These are phyloP conservation scores for Platygyra sinensis DNA, from an alignment of 64 coral and sea anemone species.

Conservation along the genomic window DNA sequence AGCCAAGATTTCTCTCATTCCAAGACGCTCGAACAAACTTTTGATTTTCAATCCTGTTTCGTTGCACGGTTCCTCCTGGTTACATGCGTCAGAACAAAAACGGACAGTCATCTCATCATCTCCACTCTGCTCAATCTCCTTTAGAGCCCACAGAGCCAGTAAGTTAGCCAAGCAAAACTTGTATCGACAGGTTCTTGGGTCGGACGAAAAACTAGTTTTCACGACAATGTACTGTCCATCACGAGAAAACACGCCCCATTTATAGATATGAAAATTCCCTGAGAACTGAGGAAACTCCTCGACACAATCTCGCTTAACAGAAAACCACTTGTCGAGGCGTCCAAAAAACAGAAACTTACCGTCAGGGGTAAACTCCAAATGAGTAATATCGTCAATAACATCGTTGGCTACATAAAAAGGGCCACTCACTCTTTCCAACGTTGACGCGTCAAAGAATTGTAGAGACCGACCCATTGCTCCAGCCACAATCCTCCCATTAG, in stretches of 20 bases:
- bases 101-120: not conserved
- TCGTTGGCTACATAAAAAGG: not conserved
- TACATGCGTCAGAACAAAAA: not conserved
- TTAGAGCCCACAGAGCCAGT: not conserved
- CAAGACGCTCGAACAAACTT: not conserved
- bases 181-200: not conserved
- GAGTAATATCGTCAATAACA: not conserved
- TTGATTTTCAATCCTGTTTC: not conserved
- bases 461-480: not conserved
- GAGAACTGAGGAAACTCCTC: not conserved
- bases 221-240: not conserved
- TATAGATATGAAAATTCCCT: not conserved
- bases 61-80: too few relatives aligned
- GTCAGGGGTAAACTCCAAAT: not conserved
- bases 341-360: slow-evolving; percentile 1
- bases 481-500: not conserved
- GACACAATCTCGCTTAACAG: slow-evolving; percentile 18
- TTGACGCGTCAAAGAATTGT: not conserved
- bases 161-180: not conserved
- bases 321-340: not conserved
- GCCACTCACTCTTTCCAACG: not conserved
- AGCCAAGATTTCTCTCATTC: not conserved
- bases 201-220: not conserved
- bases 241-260: not conserved
- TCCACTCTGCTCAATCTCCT: not conserved